A percentile compares a stretch with the other conserved stretches of the same genome.
These are phyloP conservation scores for Perognathus longimembris DNA, from an alignment of 2,113 vertebrate genomes.

Conservation along the genomic window DNA sequence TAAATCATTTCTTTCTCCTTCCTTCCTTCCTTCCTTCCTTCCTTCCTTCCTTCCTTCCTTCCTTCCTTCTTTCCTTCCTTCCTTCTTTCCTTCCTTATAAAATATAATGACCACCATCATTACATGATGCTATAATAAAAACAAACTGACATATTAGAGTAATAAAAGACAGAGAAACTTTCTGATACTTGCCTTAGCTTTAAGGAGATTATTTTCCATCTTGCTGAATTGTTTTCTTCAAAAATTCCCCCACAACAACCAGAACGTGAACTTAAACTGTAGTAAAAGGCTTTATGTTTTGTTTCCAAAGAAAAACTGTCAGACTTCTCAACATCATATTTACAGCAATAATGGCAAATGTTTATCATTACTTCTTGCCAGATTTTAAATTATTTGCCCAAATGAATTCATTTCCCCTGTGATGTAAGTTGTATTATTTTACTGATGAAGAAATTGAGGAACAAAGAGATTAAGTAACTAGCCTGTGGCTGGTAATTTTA, in stretches of 20 bases:
- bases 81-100: background rate
- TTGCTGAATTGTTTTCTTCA: slow-evolving; percentile 52
- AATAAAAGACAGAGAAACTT: background rate
- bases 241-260: background rate
- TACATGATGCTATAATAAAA: background rate
- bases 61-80: too few species aligned
- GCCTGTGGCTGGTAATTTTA: background rate
- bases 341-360: background rate
- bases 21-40: too few species aligned
- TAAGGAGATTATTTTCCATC: slow-evolving; percentile 48
- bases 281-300: background rate
- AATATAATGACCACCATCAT: background rate
- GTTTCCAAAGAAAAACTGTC: background rate
- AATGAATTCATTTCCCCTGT: background rate
- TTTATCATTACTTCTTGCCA: background rate
- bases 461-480: background rate
- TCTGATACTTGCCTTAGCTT: slow-evolving; percentile 36
- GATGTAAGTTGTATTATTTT: background rate
- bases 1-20: background rate
- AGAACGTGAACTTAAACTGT: slow-evolving; percentile 6
- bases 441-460: background rate
- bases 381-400: background rate
- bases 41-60: too few species aligned
- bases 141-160: slow-evolving; percentile 33
- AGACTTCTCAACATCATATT: background rate